Evolutionary conservation across 2,797 vertebrate species (phyloP), one percentile per base, ranked within the genome.

Genomic region (Hirundo rustica): DNA sequence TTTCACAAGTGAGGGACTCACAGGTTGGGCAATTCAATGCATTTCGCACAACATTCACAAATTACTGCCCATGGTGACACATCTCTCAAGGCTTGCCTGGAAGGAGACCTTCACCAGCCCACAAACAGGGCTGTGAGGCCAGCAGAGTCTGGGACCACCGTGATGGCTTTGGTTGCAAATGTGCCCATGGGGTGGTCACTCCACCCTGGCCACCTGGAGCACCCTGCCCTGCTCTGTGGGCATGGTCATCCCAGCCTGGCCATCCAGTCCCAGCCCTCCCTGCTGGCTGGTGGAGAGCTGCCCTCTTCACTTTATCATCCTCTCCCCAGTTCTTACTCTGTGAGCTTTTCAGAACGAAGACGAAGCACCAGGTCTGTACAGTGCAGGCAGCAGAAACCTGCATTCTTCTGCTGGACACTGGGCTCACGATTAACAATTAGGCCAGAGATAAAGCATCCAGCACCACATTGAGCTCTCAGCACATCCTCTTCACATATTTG

Each of bases 371-470:
- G 61, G 27, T 77, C 67, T 36, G 38, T 10, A 40, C 44, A 79
- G 62, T 0, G 0, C 57, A 67, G 61, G 72, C 55, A 75, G 51
- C 34, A 22, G 61, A 84, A 93, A 55, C 38, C 47, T 73, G 54
- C 26, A 11, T n/a, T 66, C 62, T 85, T 25, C 82, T 75, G 54
- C 75, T 74, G 36, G 91, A 65, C 65, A 48, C 61, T 14, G 38
- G 50, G 40, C 50, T 89, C 53, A n/a, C n/a, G 67, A 86, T 71
- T 91, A 88, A 91, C 87, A 78, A 92, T 86, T 72, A 93, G 79
- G 34, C n/a, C 65, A 62, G 64, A 84, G 87, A 86, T 50, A 88
- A 93, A 54, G 42, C 67, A 61, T 42, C 67, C 76, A 61, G 89
- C 73, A 68, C 34, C 92, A 86, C 51, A 20, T 15, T 27, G 76